phyloP scores from a whole-genome alignment of 1,140 invertebrate species.

The Drosophila pachea region DNA sequence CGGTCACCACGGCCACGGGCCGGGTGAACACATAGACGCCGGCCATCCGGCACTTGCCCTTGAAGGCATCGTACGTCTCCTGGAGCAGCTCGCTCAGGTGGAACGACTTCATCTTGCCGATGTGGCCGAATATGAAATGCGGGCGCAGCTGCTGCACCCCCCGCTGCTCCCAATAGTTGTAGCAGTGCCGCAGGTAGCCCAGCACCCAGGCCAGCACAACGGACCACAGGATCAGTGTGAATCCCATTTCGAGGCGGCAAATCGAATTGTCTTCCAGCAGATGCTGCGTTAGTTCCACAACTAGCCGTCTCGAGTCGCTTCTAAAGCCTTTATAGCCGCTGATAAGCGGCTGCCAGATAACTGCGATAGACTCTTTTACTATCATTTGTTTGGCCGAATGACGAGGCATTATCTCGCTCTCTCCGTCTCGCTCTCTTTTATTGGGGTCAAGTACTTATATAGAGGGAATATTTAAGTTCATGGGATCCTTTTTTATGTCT shows the following conservation, averaged over 20 bases:
- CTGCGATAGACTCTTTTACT: too few relatives aligned
- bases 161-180: constrained; percentile 38
- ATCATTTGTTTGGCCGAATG: too few relatives aligned
- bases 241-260: constrained; percentile 21
- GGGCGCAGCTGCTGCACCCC: constrained; percentile 35
- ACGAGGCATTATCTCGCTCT: too few relatives aligned
- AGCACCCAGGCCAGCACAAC: constrained; percentile 22
- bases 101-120: constrained; percentile 33
- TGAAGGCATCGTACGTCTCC: constrained; percentile 51
- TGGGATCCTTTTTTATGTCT: too few relatives aligned
- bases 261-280: background rate
- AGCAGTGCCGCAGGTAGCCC: constrained; percentile 28
- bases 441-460: too few relatives aligned
- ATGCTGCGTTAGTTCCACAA: too few relatives aligned
- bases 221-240: constrained; percentile 9
- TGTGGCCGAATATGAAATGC: constrained; percentile 35
- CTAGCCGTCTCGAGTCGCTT: too few relatives aligned
- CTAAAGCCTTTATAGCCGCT: too few relatives aligned
- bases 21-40: constrained; percentile 77
- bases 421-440: too few relatives aligned
- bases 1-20: constrained; percentile 80
- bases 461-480: too few relatives aligned
- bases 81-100: constrained; percentile 35
- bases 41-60: constrained; percentile 49
- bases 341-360: too few relatives aligned